Conservation (phyloP, 37 sponge, comb jelly and placozoan species). For the Cliona cf. orientalis region DNA sequence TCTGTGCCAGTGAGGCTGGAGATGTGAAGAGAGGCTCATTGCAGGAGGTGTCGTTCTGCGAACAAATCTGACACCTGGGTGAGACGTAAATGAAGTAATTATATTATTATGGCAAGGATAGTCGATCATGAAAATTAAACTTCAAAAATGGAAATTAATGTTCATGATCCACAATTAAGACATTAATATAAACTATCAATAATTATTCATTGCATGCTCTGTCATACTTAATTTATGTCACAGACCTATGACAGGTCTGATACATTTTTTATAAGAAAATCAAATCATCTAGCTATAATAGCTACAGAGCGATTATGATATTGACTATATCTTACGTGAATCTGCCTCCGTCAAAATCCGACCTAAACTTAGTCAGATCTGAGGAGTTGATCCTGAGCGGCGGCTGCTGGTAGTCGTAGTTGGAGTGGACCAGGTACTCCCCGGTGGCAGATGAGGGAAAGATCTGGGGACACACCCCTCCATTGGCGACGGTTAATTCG, state of each 20-base stretch:
- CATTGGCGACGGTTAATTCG: background rate
- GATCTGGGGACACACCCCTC: constrained; percentile 11
- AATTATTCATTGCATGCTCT: no score
- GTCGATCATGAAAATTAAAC: no score
- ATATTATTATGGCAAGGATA: no score
- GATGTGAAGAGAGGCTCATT: background rate
- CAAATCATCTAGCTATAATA: no score
- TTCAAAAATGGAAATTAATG: no score
- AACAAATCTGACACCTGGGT: no score
- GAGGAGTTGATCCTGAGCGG: constrained; percentile 8
- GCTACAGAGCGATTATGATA: no score
- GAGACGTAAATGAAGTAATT: no score
- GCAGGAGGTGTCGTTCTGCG: background rate
- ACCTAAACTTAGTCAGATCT: background rate
- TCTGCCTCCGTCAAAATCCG: background rate
- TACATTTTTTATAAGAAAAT: no score
- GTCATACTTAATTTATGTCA: no score
- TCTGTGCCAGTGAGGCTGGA: background rate
- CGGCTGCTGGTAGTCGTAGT: background rate
- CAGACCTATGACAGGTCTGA: no score
- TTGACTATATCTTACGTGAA: background rate
- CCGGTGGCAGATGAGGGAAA: constrained; percentile 5
- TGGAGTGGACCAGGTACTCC: constrained; percentile 24
- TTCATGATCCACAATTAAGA: background rate
- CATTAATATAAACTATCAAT: background rate